Evolutionary conservation across 2,797 vertebrate species (phyloP), one percentile per base, ranked within the genome.

Genomic region (Clarias laeviceps): DNA sequence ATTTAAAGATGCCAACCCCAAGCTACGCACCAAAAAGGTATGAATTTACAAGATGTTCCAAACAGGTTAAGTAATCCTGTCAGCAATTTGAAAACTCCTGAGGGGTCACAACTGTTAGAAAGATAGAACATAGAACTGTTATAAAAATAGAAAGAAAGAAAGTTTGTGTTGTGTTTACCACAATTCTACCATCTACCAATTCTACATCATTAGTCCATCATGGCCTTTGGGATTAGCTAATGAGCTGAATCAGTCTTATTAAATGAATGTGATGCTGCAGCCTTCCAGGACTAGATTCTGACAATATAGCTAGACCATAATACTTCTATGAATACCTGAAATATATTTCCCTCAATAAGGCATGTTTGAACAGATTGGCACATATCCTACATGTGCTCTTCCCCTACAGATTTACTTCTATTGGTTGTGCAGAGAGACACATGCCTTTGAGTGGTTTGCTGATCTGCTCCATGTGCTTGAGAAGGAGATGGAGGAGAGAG

Each of bases 381-480:
- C 66, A 11, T 7, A 32, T 87, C 83, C 73, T 22, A 78, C 27
- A 88, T 2, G 4, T 1, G n/a, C 15, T 66, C 66, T 24, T n/a
- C 40, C 66, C 62, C 45, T 93, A 68, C 93, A 98, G 97, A 98
- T 98, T 84, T 98, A 98, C 79, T 98, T 99, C 90, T 99, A 98
- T 87, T 98, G 97, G 97, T 93, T 99, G 37, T 99, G 97, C 89
- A 95, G 96, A 68, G 98, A 99, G 92, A 99, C 96, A 0, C 92
- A 95, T 80, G 97, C 97, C 56, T 99, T 99, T 0, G 95, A 97
- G 91, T 99, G 97, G 97, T 99, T 99, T 89, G 97, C 95, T 0
- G 96, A 97, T 91, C 93, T 99, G 12, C 93, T 99, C 0, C 96
- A 95, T 90, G 96, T 95, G 0, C 94, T 97, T 88, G 97, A 99